Evolutionary conservation across 2,797 vertebrate species (phyloP), one percentile per base, ranked within the genome.

Genomic region (Labroides dimidiatus): DNA sequence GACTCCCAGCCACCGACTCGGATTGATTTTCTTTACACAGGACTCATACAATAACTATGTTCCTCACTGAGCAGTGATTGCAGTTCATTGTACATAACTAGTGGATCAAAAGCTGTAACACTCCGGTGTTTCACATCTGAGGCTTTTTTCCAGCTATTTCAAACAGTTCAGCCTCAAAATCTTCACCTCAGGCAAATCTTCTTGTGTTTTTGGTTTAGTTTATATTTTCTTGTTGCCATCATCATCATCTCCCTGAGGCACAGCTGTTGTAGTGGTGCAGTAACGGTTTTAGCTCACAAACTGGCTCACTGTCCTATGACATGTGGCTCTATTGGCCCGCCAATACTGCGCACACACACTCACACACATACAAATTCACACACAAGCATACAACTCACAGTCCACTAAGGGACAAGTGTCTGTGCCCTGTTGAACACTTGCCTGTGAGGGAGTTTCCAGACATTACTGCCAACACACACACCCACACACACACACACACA

Each of bases 211-310:
- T 41, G 43, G 12, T 36, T 27, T 39, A 10, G 1, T 69, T 20
- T 6, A 20, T 63, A 24, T 48, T 64, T 64, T 72, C 66, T 11
- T 53, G 41, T 51, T 64, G 58, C 43, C 54, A 67, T 52, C 45
- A 54, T 82, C 45, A 64, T 69, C 60, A 21, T 77, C 44, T 82
- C 63, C 67, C 76, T 0, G 23, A 80, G 75, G 70, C 85, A 49
- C 89, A 91, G 90, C 90, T 90, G 88, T 70, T 84, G 65, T 77
- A 70, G 69, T 78, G 53, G 69, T 69, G 69, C 50, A 66, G 77
- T 77, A 84, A 89, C 68, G 63, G 63, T 85, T 87, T 80, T 61
- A 20, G 52, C 74, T 54, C 66, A 73, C 65, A 85, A 70, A 77
- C 81, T 84, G 84, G 78, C 80, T 81, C 76, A 53, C 73, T 81